Evolutionary conservation across 2,888 invertebrate genomes (phyloP).

Genomic region (Tortricodes alternella): DNA sequence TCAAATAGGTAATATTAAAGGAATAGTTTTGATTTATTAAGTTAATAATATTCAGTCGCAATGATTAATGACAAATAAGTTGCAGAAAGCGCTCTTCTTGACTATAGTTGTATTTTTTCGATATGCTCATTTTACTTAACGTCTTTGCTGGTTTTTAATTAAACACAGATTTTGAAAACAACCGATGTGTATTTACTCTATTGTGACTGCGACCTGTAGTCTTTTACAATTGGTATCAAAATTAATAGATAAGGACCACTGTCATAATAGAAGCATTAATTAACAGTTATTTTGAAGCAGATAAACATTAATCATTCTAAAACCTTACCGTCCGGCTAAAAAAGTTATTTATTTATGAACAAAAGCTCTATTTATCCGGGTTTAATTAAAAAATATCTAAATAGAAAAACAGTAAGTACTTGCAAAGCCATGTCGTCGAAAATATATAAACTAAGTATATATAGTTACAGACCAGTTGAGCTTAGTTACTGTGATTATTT

Average conservation of each 20-base stretch:
- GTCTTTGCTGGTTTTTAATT: neutral
- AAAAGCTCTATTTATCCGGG: slow-evolving; percentile 28
- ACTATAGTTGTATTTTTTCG: no score
- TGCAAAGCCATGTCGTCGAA: slow-evolving; percentile 42
- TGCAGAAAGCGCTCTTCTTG: no score
- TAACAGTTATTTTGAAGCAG: slow-evolving; percentile 19
- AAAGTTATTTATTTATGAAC: slow-evolving; percentile 34
- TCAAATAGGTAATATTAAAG: neutral
- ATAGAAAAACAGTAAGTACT: slow-evolving; percentile 35
- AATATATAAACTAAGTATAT: neutral
- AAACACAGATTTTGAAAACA: neutral
- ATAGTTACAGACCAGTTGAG: slow-evolving; percentile 32
- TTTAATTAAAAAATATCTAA: slow-evolving; percentile 20
- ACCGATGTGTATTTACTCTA: slow-evolving; percentile 16
- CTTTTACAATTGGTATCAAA: slow-evolving; percentile 29
- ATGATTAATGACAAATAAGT: no score
- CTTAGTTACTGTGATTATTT: slow-evolving; percentile 44
- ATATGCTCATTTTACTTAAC: neutral
- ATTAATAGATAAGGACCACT: slow-evolving; percentile 42
- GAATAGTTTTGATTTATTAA: no score
- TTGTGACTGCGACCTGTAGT: slow-evolving; percentile 15
- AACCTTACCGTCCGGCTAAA: slow-evolving; percentile 58
- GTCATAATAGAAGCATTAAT: slow-evolving; percentile 29
- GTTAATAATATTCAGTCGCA: no score
- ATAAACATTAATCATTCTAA: slow-evolving; percentile 42